Evolutionary conservation across 2,797 vertebrate genomes (phyloP).

Genomic region (Falco columbarius): DNA sequence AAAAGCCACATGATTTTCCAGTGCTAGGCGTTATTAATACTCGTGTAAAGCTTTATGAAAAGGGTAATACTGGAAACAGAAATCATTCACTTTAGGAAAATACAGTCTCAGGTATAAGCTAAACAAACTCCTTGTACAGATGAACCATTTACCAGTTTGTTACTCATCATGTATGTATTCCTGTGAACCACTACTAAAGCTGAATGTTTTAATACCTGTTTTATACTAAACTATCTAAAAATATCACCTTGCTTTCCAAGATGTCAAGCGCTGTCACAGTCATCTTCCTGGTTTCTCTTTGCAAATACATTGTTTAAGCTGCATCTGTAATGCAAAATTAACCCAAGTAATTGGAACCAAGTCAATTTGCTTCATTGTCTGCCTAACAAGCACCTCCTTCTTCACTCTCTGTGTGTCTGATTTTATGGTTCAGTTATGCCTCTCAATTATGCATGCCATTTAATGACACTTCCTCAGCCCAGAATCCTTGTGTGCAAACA

Average conservation of each 20-base stretch:
- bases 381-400: not conserved
- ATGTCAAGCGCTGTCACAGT: not conserved
- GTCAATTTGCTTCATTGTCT: not conserved
- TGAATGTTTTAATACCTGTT: not conserved
- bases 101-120: not conserved
- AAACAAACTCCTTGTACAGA: not conserved
- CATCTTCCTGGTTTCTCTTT: not conserved
- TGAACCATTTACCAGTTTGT: not conserved
- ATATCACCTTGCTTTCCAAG: not conserved
- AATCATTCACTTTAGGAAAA: not conserved
- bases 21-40: not conserved
- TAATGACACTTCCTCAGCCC: not conserved
- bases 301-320: not conserved
- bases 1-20: not conserved
- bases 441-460: not conserved
- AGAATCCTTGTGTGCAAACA: not conserved
- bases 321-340: not conserved
- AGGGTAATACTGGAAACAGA: not conserved
- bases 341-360: not conserved
- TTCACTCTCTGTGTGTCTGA: not conserved
- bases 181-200: not conserved
- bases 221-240: not conserved
- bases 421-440: not conserved
- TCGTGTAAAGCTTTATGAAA: not conserved
- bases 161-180: not conserved